Percentiles rank a stretch among this genome's conserved stretches.
Evolutionary conservation across 1,140 invertebrate genomes (phyloP).

Genomic region (Papilio aristodemus): DNA sequence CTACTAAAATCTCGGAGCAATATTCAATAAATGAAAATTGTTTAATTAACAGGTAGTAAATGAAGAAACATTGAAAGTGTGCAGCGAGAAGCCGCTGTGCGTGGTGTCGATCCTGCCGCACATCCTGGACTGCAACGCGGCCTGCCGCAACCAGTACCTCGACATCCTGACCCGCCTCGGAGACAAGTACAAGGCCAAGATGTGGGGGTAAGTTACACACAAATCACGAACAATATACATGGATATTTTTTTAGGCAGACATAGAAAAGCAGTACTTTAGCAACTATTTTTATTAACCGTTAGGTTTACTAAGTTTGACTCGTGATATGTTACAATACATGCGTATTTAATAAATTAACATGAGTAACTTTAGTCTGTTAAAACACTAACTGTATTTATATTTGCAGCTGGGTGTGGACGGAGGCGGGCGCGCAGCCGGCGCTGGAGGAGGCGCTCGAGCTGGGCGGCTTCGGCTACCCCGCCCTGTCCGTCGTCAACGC

Average conservation of each 20-base stretch:
- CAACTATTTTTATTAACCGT: too few species aligned
- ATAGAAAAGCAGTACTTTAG: too few species aligned
- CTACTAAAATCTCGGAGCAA: too few species aligned
- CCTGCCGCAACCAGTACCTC: conserved; percentile 96
- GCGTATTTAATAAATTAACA: too few species aligned
- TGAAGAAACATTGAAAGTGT: conserved; percentile 86
- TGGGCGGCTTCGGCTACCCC: conserved; percentile 95
- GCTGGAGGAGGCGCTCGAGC: conserved; percentile 94
- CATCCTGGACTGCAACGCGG: conserved; percentile 97
- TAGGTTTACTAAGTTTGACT: too few species aligned
- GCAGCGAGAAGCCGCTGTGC: conserved; percentile 94
- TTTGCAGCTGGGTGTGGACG: conserved; percentile 94
- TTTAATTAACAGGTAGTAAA: conserved; percentile 75
- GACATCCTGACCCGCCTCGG: conserved; percentile 87
- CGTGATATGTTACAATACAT: too few species aligned
- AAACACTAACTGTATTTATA: conserved; percentile 1
- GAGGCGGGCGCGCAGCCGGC: conserved; percentile 93
- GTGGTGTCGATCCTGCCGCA: conserved; percentile 97
- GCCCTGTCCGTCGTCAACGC: conserved; percentile 98
- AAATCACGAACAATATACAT: neutral
- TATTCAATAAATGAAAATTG: too few species aligned
- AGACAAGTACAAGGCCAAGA: conserved; percentile 97
- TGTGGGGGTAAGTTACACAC: conserved; percentile 91
- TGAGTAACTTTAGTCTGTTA: too few species aligned
- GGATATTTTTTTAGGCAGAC: too few species aligned